A percentile compares a stretch with the other conserved stretches of the same genome.
Evolutionary conservation across 2,113 vertebrate species (phyloP).

Genomic region (Pluvianellus socialis): DNA sequence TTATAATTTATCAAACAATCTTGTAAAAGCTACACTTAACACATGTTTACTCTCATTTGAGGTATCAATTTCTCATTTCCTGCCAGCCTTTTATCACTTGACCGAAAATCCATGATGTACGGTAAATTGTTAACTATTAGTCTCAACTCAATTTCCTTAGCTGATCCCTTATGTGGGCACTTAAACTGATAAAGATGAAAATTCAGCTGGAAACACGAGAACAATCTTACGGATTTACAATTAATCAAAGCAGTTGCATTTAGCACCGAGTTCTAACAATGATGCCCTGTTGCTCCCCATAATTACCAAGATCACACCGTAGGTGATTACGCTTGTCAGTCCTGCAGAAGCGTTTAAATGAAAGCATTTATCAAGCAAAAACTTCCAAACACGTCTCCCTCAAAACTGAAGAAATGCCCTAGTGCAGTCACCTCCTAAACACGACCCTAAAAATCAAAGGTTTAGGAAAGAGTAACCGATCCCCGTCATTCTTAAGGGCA

Average conservation of each 20-base stretch:
- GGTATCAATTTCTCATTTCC: conserved; percentile 66
- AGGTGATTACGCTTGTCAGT: neutral
- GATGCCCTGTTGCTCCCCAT: neutral
- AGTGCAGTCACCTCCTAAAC: neutral
- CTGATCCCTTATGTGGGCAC: conserved; percentile 12
- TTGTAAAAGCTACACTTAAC: conserved; percentile 49
- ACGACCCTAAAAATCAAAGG: neutral
- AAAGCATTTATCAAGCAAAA: neutral
- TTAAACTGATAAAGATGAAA: conserved; percentile 44
- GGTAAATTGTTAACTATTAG: conserved; percentile 63
- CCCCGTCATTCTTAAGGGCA: neutral
- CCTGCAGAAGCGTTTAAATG: neutral
- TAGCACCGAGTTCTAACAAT: conserved; percentile 17
- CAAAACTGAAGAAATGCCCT: neutral
- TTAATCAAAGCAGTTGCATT: conserved; percentile 37
- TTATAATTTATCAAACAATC: conserved; percentile 60
- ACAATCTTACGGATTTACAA: neutral
- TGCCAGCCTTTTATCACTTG: conserved; percentile 59
- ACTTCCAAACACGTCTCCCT: neutral
- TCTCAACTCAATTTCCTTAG: conserved; percentile 57
- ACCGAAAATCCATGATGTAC: conserved; percentile 53
- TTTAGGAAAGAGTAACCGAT: neutral
- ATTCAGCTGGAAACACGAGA: conserved; percentile 12
- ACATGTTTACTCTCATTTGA: conserved; percentile 38
- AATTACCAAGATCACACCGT: neutral